phyloP scores from a whole-genome alignment of 2,797 vertebrate genomes.

The Lithobates sylvaticus region DNA sequence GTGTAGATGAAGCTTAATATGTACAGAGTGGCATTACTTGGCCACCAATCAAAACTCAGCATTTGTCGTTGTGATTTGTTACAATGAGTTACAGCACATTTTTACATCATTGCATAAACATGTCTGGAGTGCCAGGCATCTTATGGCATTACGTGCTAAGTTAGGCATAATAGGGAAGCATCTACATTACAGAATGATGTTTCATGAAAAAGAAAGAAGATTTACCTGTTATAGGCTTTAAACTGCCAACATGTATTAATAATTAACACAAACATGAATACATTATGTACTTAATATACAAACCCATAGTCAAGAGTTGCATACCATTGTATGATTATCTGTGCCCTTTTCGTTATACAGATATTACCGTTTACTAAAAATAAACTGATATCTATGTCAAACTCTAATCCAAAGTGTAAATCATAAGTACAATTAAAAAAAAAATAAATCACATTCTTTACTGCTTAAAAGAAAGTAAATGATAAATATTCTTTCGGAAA shows the following conservation, averaged over 20 bases:
- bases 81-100: no score
- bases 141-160: no score
- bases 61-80: no score
- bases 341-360: not conserved
- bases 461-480: not conserved
- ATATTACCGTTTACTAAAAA: slow-evolving; percentile 4
- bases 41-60: no score
- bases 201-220: not conserved
- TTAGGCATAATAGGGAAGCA: no score
- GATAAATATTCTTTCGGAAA: not conserved
- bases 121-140: no score
- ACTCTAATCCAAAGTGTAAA: not conserved
- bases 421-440: not conserved
- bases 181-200: no score
- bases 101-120: no score
- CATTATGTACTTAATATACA: not conserved
- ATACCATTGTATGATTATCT: slow-evolving; percentile 7
- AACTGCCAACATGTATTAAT: not conserved
- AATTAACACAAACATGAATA: not conserved
- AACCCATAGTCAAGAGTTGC: not conserved
- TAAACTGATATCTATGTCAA: not conserved
- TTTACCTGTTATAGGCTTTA: not conserved
- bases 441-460: not conserved
- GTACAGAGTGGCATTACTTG: no score
- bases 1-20: no score